Evolutionary conservation across 2,113 vertebrate genomes (phyloP).

Genomic region (Saccopteryx leptura): DNA sequence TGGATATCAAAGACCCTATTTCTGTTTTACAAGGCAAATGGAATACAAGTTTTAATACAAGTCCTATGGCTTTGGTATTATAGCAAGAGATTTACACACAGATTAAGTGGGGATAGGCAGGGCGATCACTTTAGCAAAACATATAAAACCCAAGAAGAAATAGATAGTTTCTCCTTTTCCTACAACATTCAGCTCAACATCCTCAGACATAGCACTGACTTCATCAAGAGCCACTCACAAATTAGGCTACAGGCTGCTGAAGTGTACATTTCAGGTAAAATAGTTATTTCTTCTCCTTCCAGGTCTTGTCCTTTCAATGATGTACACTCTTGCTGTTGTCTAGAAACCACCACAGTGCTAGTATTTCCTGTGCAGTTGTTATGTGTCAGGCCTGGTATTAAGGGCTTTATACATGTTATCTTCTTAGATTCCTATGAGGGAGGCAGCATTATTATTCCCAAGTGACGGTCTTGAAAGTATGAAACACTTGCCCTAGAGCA

Average conservation of each 20-base stretch:
- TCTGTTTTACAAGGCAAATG: conserved; percentile 25
- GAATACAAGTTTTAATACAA: background rate
- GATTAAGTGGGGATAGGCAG: background rate
- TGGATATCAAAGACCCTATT: background rate
- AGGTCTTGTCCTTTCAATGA: background rate
- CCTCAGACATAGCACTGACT: background rate
- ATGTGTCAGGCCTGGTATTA: background rate
- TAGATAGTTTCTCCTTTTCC: background rate
- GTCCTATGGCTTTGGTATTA: background rate
- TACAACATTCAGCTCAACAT: background rate
- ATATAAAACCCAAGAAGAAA: background rate
- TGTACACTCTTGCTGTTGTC: background rate
- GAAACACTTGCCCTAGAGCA: background rate
- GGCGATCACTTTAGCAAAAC: background rate
- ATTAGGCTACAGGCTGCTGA: background rate
- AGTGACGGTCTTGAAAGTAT: background rate
- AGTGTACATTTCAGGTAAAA: conserved; percentile 13
- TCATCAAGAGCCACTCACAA: background rate
- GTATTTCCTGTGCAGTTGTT: background rate
- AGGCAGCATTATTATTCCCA: background rate
- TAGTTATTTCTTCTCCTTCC: background rate
- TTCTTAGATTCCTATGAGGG: background rate
- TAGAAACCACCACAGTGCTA: background rate
- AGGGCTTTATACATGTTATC: background rate
- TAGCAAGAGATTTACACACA: background rate